These are phyloP conservation scores for Endotricha flammealis DNA, from an alignment of 2,888 invertebrate genomes.

Conservation along the genomic window DNA sequence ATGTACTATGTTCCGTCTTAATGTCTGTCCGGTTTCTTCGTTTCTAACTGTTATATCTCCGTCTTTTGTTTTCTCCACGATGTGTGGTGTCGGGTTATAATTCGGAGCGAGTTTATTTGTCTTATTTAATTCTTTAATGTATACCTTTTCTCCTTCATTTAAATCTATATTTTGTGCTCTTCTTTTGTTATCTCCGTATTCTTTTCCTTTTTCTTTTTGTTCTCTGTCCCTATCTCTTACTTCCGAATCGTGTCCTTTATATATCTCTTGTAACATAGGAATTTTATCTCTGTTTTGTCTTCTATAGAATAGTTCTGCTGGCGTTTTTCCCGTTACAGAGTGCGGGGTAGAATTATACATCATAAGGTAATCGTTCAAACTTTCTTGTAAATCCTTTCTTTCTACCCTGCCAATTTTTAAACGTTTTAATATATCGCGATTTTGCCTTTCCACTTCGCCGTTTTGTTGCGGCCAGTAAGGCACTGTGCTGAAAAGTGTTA, in stretches of 20 bases:
- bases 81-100: constrained; percentile 18
- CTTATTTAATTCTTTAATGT: constrained; percentile 22
- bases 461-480: constrained; percentile 30
- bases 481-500: constrained; percentile 18
- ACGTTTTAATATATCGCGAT: constrained; percentile 27
- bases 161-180: constrained; percentile 14
- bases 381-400: constrained; percentile 18
- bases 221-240: constrained; percentile 20
- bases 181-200: constrained; percentile 21
- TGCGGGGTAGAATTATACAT: constrained; percentile 31
- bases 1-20: constrained; percentile 20
- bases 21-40: constrained; percentile 21
- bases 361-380: constrained; percentile 19
- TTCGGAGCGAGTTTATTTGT: constrained; percentile 15
- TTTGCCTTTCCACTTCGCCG: constrained; percentile 30
- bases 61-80: constrained; percentile 4
- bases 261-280: constrained; percentile 14
- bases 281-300: constrained; percentile 23
- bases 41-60: constrained; percentile 19
- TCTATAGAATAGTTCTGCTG: constrained; percentile 22
- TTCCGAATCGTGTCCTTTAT: constrained; percentile 13
- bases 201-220: constrained; percentile 23
- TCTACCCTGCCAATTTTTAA: constrained; percentile 20
- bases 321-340: constrained; percentile 22
- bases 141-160: constrained; percentile 24